phyloP scores from a whole-genome alignment of 2,113 vertebrate species.

The Zingel zingel region DNA sequence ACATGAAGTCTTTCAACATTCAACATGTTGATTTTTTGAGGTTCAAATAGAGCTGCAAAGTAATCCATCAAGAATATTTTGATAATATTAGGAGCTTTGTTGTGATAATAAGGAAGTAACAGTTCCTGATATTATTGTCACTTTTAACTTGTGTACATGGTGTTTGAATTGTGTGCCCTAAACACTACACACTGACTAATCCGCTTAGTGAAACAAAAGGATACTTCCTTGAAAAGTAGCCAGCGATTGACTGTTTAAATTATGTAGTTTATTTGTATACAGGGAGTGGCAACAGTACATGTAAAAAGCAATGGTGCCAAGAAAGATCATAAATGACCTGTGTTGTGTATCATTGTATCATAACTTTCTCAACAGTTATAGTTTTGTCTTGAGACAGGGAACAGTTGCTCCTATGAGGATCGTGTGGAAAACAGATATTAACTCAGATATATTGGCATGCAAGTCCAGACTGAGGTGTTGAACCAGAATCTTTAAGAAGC shows the following conservation, averaged over 20 bases:
- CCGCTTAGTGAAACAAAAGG: background rate
- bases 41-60: background rate
- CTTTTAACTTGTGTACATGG: background rate
- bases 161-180: background rate
- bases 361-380: background rate
- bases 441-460: background rate
- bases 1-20: background rate
- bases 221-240: background rate
- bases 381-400: background rate
- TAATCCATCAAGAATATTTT: background rate
- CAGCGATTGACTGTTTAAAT: no score
- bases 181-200: background rate
- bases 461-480: background rate
- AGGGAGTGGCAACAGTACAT: background rate
- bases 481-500: background rate
- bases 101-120: background rate
- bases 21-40: background rate
- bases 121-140: background rate
- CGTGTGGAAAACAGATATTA: background rate
- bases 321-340: background rate
- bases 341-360: background rate
- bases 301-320: background rate
- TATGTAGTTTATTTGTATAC: background rate
- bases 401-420: background rate
- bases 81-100: background rate